Conservation (phyloP, 1,140 invertebrate species). For the Oscheius sp. region DNA sequence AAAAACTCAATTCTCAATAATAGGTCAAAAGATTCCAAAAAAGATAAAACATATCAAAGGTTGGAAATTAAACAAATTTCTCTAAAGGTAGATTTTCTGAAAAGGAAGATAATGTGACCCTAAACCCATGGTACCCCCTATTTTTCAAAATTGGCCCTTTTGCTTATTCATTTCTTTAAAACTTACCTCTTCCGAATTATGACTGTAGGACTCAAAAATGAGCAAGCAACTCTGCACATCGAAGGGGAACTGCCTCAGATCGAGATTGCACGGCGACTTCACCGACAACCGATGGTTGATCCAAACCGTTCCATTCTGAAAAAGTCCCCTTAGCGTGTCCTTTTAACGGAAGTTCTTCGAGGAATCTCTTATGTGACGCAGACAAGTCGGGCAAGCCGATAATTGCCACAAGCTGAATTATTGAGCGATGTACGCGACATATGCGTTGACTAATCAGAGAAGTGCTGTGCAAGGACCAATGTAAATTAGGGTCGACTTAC, state of each 20-base stretch:
- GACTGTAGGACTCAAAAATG: constrained; percentile 56
- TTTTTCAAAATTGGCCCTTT: too few relatives aligned
- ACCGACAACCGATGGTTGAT: constrained; percentile 58
- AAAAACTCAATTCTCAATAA: too few relatives aligned
- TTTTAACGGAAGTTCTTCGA: not conserved
- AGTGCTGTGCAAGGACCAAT: constrained; percentile 3
- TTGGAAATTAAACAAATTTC: not conserved
- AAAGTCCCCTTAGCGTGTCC: not conserved
- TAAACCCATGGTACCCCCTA: too few relatives aligned
- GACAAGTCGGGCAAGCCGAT: not conserved
- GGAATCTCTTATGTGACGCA: not conserved
- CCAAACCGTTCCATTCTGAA: constrained; percentile 58
- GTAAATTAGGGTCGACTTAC: constrained; percentile 12
- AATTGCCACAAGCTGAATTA: not conserved
- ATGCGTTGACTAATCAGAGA: constrained; percentile 6
- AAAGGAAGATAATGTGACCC: too few relatives aligned
- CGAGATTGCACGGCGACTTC: constrained; percentile 57
- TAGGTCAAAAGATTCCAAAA: too few relatives aligned
- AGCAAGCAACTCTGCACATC: constrained; percentile 57
- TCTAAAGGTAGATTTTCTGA: not conserved
- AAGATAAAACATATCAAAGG: too few relatives aligned
- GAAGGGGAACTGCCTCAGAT: constrained; percentile 56
- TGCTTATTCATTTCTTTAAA: too few relatives aligned
- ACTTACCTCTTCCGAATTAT: constrained; percentile 57
- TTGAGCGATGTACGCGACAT: not conserved